Base-by-base conservation (phyloP, 2,888 invertebrate species). In the Dicranocentrus wangi region DNA sequence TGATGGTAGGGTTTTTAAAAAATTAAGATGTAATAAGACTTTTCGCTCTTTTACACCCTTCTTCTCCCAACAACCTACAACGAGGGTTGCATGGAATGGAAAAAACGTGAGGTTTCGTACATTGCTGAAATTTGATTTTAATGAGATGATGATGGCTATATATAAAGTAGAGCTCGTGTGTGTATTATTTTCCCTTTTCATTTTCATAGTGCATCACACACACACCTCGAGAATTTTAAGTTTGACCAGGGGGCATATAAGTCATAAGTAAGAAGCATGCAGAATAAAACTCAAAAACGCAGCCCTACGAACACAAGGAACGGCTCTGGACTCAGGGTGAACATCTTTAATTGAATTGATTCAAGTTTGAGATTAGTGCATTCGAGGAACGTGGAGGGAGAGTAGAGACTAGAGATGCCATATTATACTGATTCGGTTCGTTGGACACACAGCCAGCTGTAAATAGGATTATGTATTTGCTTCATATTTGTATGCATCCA, bases 351-450 rank as follows among this genome's bases (percentile, higher is more conserved):
- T 60, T 47, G 61, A 71, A 71, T 70, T 47, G 71, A 71, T 71
- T 71, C 61, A 27, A 43, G 15, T 71, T 39, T 7, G 60, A 71
- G 71, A 23, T 17, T 19, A 53, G 19, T n/a, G 23, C 27, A 55
- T 23, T 55, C 42, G 60, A 21, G 1, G 21, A 47, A 32, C 15
- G 10, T 13, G 42, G n/a, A 23, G 15, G 19, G 63, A 63, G n/a
- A n/a, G n/a, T n/a, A n/a, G n/a, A n/a, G n/a, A n/a, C n/a, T n/a
- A n/a, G n/a, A 60, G 51, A 71, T 60, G 43, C 32, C 42, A 3
- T 42, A 58, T 71, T 61, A 39, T 42, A 25, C 63, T 53, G 73
- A 53, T 65, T 53, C 65, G 65, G 65, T 73, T 65, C 65, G 73
- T 53, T 73, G 73, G 73, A 19, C 55, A 17, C 27, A 27, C 5